A percentile compares a stretch with the other conserved stretches of the same genome.
Evolutionary conservation across 2,113 vertebrate genomes (phyloP).

Genomic region (Trichomycterus rosablanca): DNA sequence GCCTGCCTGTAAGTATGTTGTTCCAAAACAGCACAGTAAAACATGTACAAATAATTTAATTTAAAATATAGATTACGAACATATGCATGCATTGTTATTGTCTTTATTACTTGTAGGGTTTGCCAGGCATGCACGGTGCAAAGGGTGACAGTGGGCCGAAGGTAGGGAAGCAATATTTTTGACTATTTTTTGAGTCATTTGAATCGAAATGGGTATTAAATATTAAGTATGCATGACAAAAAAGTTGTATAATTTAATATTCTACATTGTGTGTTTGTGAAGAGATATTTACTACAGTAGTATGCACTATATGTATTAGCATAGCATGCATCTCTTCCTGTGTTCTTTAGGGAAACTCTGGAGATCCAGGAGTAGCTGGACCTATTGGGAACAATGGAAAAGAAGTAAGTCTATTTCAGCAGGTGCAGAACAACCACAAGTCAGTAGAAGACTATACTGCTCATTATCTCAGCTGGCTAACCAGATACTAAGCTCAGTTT

Average conservation of each 20-base stretch:
- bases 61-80: too few species aligned
- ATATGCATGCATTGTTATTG: background rate
- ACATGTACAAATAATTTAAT: background rate
- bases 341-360: conserved; percentile 71
- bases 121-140: conserved; percentile 81
- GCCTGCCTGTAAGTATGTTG: conserved; percentile 80
- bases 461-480: too few species aligned
- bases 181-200: background rate
- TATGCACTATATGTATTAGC: too few species aligned
- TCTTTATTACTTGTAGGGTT: conserved; percentile 63
- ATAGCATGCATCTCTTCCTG: background rate
- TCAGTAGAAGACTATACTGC: too few species aligned
- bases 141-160: conserved; percentile 77
- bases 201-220: too few species aligned
- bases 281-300: too few species aligned
- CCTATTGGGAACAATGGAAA: conserved; percentile 87
- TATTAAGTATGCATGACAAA: too few species aligned
- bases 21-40: background rate
- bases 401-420: conserved; percentile 66
- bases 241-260: too few species aligned
- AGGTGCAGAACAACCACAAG: background rate
- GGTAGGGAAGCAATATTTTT: conserved; percentile 61
- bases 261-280: background rate
- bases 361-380: conserved; percentile 77
- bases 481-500: too few species aligned